Conservation (phyloP, 1,140 invertebrate genomes). For the Brachionus angularis region DNA sequence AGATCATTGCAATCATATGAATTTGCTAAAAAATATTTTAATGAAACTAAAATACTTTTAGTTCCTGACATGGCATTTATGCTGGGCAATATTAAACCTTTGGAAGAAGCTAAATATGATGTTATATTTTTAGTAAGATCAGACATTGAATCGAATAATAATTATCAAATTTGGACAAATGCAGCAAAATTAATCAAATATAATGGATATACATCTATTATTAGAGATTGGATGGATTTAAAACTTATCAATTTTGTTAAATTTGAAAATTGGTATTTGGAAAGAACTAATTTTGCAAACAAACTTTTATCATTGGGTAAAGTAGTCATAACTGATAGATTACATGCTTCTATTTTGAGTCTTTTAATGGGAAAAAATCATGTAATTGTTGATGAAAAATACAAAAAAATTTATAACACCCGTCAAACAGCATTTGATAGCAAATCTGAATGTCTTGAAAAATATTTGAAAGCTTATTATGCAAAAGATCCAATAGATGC, state of each 20-base stretch:
- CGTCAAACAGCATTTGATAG: not conserved
- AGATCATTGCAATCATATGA: too few species aligned
- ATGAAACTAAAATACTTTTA: not conserved
- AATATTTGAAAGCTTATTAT: not conserved
- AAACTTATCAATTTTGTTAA: not conserved
- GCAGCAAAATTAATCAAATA: not conserved
- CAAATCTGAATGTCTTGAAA: not conserved
- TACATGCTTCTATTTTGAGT: not conserved
- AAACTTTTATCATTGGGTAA: not conserved
- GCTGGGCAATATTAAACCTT: not conserved
- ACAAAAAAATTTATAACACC: not conserved
- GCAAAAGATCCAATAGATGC: not conserved
- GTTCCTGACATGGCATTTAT: not conserved
- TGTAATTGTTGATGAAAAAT: not conserved
- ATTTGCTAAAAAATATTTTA: not conserved
- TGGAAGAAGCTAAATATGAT: not conserved
- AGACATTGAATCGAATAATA: not conserved
- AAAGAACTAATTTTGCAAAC: not conserved
- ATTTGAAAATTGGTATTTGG: not conserved
- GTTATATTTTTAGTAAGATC: not conserved
- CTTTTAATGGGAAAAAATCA: not conserved
- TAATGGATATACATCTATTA: not conserved
- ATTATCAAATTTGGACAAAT: not conserved
- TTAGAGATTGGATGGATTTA: not conserved
- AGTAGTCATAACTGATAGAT: not conserved